Base-by-base conservation (phyloP, 2,888 invertebrate genomes). In the Colostygia pectinataria region DNA sequence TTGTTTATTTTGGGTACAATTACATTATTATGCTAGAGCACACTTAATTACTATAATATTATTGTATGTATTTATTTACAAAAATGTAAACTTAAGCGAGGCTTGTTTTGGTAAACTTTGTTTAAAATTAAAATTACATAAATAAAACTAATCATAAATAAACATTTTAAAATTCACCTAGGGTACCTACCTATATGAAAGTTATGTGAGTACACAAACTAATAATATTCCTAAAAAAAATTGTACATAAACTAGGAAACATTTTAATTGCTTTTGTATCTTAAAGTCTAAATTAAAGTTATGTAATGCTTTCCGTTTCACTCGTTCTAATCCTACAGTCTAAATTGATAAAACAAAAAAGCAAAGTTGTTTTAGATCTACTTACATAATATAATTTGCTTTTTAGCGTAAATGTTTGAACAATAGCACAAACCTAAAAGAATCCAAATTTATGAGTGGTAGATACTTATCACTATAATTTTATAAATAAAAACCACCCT, bases 51-150 rank as follows among this genome's bases (percentile, higher is more conserved):
- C 69, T 67, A 66, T 66, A 18, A 70, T 72, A 31, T 10, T 8
- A 24, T 34, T 46, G 36, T 49, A 49, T 12, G 14, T 28, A 28
- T 24, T 41, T 62, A 56, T 80, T 77, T 83, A 85, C 77, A 82
- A 77, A 70, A 80, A 75, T 70, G 65, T 80, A 77, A 88, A 83
- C 80, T 75, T 85, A 87, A 84, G 89, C 89, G 89, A 90, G 89
- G 89, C 89, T 86, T 82, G 74, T 84, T 89, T 90, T 90, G 89
- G 89, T 90, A 89, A 86, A 81, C 80, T 75, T 82, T 80, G 71
- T 77, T 80, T 76, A 81, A 82, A 82, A n/a, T n/a, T 46, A 42
- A 20, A 5, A 42, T 32, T 33, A 45, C 34, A 40, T 55, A 70
- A 66, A 61, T 74, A 74, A 70, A 72, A 59, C 61, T 65, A 66